Conservation (phyloP, 2,888 invertebrate genomes). For the Taenaris catops region DNA sequence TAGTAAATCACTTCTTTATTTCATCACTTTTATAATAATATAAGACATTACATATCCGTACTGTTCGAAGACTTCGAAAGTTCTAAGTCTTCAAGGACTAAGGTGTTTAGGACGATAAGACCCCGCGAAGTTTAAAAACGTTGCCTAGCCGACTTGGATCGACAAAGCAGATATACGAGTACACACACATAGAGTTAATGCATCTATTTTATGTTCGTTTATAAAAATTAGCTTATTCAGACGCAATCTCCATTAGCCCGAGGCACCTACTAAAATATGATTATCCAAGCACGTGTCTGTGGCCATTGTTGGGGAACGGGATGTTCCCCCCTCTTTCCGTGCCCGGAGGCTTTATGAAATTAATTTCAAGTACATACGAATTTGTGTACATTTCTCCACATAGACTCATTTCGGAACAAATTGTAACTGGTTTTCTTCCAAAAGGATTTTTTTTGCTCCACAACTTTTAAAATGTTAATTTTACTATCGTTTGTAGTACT, state of each 20-base stretch:
- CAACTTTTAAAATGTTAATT: too few relatives aligned
- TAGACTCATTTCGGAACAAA: conserved; percentile 30
- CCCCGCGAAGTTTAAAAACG: too few relatives aligned
- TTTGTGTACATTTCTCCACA: conserved; percentile 61
- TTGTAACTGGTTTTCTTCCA: conserved; percentile 31
- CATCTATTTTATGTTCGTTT: background rate
- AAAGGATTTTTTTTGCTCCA: background rate
- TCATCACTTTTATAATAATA: too few relatives aligned
- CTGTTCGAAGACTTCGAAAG: too few relatives aligned
- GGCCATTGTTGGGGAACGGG: conserved; percentile 17
- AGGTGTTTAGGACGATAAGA: too few relatives aligned
- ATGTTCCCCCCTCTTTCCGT: conserved; percentile 24
- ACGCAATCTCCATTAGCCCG: conserved; percentile 28
- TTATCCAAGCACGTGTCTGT: conserved; percentile 35
- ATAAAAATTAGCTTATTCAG: conserved; percentile 27
- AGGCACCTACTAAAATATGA: conserved; percentile 40
- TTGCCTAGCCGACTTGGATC: too few relatives aligned
- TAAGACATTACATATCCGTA: too few relatives aligned
- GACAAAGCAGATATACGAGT: too few relatives aligned
- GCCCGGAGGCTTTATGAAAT: conserved; percentile 64
- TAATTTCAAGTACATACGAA: conserved; percentile 67
- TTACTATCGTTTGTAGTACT: too few relatives aligned
- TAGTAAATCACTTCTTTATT: too few relatives aligned
- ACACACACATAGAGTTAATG: too few relatives aligned
- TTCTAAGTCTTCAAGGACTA: too few relatives aligned